Base-by-base conservation (phyloP, 1,140 invertebrate genomes). In the Diabrotica undecimpunctata region DNA sequence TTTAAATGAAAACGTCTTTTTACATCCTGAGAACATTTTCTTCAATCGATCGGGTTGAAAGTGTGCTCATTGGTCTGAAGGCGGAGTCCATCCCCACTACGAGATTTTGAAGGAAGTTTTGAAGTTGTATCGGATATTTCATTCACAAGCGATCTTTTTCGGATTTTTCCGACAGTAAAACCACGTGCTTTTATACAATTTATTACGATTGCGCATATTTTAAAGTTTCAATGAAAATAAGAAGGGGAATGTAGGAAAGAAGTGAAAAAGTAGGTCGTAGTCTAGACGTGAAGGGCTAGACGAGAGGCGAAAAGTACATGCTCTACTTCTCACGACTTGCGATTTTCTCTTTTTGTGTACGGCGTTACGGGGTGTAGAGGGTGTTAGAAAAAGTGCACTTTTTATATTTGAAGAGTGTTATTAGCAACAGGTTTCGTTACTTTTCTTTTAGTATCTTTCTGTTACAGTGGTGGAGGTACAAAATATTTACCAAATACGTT, bases 1-100 rank as follows among this genome's bases (percentile, higher is more conserved):
- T 78, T 76, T 70, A 68, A 74, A 75, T 72, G 66, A 72, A 72
- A 78, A 75, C 77, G 76, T 78, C 77, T 78, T 78, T 78, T 78
- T 78, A 76, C 75, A 67, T 72, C 75, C 77, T 78, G 70, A 78
- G 77, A 78, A 75, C 68, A 71, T 76, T 78, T 78, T 78, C 77
- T 78, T 78, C 72, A 72, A 78, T 78, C 71, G 77, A 78, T 78
- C 75, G 59, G 36, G 39, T 35, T 39, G 62, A 60, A 67, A 66
- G 54, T 57, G 63, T 55, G 68, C 58, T 62, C 65, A 78, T 78
- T 78, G 77, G 77, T 61, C 51, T 59, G 60, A 71, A 74, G 77
- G 77, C 77, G 77, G 72, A 73, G 73, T 67, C 67, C 58, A 56
- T 58, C 69, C 73, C 74, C 69, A 67, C 73, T 68, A 53, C 66